Evolutionary conservation across 2,888 invertebrate species (phyloP).

Genomic region (Drosophila diplacantha): DNA sequence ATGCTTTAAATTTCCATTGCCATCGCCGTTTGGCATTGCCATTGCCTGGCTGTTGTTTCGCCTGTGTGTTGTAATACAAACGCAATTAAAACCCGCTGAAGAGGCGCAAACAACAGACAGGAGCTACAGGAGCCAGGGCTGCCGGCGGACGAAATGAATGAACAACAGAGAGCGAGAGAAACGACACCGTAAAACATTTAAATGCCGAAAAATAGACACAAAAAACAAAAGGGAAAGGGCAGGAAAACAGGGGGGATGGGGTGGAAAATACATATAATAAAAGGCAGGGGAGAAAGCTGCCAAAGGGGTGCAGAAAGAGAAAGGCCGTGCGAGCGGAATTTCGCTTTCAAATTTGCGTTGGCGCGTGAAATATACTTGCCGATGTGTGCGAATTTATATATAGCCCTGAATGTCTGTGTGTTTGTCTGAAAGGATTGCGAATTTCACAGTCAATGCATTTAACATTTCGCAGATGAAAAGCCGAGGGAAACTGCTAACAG

Average conservation of each 20-base stretch:
- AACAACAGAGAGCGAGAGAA: conserved; percentile 42
- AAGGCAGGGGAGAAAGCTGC: neutral
- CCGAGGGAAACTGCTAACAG: conserved; percentile 30
- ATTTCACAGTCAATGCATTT: conserved; percentile 60
- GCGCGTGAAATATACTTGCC: conserved; percentile 62
- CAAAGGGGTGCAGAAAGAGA: conserved; percentile 12
- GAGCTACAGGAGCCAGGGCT: conserved; percentile 1
- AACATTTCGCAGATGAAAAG: conserved; percentile 32
- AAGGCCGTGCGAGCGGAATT: conserved; percentile 48
- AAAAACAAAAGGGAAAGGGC: conserved; percentile 35
- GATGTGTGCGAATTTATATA: conserved; percentile 27
- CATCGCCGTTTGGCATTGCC: conserved; percentile 53
- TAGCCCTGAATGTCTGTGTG: neutral
- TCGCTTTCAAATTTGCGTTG: conserved; percentile 69
- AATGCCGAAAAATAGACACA: conserved; percentile 69
- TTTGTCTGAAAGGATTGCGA: conserved; percentile 57
- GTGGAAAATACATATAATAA: neutral
- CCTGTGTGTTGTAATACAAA: conserved; percentile 64
- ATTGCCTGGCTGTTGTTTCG: conserved; percentile 36
- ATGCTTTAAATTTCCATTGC: conserved; percentile 69
- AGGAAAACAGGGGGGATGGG: conserved; percentile 3
- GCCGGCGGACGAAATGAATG: conserved; percentile 35
- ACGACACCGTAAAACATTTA: conserved; percentile 71
- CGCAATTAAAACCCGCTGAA: conserved; percentile 72
- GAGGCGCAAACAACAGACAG: conserved; percentile 68